Conservation (phyloP, 2,797 vertebrate species). For the Myotis pilosus region DNA sequence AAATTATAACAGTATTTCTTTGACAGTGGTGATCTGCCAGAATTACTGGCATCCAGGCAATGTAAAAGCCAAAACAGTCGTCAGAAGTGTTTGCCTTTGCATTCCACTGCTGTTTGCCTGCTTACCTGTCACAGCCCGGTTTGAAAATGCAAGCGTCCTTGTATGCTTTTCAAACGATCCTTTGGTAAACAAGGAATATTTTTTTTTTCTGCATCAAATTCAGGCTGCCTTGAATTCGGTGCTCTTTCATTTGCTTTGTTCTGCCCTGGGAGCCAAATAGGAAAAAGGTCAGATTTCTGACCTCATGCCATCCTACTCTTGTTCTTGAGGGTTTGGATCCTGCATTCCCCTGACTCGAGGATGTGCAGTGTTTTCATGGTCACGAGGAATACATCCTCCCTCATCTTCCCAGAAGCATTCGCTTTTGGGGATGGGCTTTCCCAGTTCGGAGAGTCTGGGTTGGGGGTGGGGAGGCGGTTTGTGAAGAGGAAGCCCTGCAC, state of each 20-base stretch:
- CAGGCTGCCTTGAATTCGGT: not conserved
- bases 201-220: not conserved
- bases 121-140: conserved; percentile 27
- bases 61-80: not conserved
- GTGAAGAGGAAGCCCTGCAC: not conserved
- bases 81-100: conserved; percentile 31
- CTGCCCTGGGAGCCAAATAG: not conserved
- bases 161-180: conserved; percentile 30
- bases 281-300: not conserved
- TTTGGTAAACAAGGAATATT: conserved; percentile 39
- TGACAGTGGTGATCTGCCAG: conserved; percentile 40
- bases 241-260: conserved; percentile 14
- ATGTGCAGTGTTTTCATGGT: not conserved
- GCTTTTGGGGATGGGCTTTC: not conserved
- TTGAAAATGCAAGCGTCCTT: not conserved
- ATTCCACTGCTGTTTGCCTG: not conserved
- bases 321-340: not conserved
- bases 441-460: not conserved
- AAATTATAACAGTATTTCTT: conserved; percentile 40
- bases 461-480: not conserved
- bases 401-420: not conserved
- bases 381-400: too few relatives aligned
- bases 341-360: not conserved
- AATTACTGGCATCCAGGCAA: not conserved
- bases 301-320: not conserved